phyloP scores from a whole-genome alignment of 1,140 invertebrate genomes.

The Aphaenogaster floridana region DNA sequence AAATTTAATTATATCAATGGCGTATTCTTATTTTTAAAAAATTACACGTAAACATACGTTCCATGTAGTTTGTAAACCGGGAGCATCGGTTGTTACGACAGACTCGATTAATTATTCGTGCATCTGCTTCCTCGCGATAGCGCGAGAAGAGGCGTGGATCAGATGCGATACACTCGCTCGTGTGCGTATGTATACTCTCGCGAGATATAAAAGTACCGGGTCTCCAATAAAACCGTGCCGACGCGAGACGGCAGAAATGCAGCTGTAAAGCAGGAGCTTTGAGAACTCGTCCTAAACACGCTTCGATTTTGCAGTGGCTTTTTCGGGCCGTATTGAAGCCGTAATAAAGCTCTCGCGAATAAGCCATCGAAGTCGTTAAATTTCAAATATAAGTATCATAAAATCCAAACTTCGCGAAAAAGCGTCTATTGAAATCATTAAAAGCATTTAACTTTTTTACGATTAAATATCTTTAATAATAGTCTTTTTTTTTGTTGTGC shows the following conservation, averaged over 20 bases:
- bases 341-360: not conserved
- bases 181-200: not conserved
- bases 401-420: not conserved
- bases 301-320: not conserved
- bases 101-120: conserved; percentile 49
- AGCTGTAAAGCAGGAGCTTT: conserved; percentile 61
- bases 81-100: conserved; percentile 21
- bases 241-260: conserved; percentile 42
- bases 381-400: not conserved
- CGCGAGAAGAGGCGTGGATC: conserved; percentile 52
- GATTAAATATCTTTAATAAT: not conserved
- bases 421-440: not conserved
- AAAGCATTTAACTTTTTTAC: not conserved
- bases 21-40: not conserved
- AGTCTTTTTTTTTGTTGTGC: not conserved
- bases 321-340: not conserved
- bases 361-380: not conserved
- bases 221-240: conserved; percentile 34
- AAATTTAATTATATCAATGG: not conserved
- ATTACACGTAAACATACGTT: not conserved
- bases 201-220: conserved; percentile 52
- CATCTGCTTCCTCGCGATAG: conserved; percentile 32
- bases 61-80: not conserved
- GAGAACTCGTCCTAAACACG: conserved; percentile 40
- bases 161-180: not conserved